phyloP scores from a whole-genome alignment of 2,797 vertebrate species.

The Phyllotis vaccarum region DNA sequence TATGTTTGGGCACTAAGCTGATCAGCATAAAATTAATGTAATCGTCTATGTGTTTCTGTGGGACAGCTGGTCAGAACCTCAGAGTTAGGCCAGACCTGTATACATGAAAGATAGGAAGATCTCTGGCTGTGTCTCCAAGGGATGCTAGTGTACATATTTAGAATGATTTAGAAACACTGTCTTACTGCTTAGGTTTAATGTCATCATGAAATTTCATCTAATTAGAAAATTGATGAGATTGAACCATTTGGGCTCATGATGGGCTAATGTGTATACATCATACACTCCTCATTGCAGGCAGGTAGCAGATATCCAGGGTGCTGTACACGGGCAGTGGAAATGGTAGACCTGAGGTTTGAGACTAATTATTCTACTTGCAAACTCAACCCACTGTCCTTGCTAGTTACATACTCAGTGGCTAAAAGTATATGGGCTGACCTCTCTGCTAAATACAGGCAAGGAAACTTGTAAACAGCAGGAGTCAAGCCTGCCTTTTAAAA shows the following conservation, averaged over 20 bases:
- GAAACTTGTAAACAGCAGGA: neutral
- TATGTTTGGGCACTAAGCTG: too few relatives aligned
- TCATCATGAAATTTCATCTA: neutral
- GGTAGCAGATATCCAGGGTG: neutral
- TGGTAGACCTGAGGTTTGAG: neutral
- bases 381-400: neutral
- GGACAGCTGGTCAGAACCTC: too few relatives aligned
- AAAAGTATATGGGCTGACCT: neutral
- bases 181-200: neutral
- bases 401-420: neutral
- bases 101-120: neutral
- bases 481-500: neutral
- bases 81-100: too few relatives aligned
- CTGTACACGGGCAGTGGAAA: neutral
- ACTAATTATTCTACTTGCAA: neutral
- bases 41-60: too few relatives aligned
- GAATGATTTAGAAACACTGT: neutral
- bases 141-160: neutral
- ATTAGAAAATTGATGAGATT: neutral
- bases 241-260: neutral
- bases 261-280: neutral
- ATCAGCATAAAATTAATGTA: too few relatives aligned
- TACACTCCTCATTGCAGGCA: neutral
- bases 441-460: neutral
- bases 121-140: neutral